phyloP scores from a whole-genome alignment of 1,140 invertebrate genomes.

The Argopecten irradians region DNA sequence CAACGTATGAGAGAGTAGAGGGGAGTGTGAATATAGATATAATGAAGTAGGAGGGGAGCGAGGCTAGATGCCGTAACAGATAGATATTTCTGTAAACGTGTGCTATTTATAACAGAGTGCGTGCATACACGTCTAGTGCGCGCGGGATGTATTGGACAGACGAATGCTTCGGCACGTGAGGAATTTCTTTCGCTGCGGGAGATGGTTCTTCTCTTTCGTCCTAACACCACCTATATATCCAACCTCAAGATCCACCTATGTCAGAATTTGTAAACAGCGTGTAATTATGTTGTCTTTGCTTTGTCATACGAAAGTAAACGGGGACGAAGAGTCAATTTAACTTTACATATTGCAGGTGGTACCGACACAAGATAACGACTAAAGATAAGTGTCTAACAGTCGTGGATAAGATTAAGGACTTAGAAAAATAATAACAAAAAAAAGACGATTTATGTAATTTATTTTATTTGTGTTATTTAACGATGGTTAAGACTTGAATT shows the following conservation, averaged over 20 bases:
- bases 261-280: neutral
- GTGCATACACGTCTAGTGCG: neutral
- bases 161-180: neutral
- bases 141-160: neutral
- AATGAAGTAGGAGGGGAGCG: neutral
- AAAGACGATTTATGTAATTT: too few species aligned
- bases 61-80: neutral
- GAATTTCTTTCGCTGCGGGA: neutral
- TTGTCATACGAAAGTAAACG: too few species aligned
- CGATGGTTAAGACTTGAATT: too few species aligned
- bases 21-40: neutral
- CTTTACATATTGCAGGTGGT: neutral
- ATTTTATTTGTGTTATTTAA: too few species aligned
- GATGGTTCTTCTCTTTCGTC: neutral
- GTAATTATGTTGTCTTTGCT: neutral
- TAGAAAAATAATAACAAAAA: too few species aligned
- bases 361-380: neutral
- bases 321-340: neutral
- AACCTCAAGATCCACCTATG: neutral
- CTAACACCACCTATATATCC: neutral
- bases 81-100: constrained; percentile 22
- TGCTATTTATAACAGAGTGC: neutral
- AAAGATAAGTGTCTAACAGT: too few species aligned
- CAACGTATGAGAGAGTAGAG: neutral
- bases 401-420: too few species aligned